Conservation (phyloP, 2,888 invertebrate genomes). For the Lochmaea crataegi region DNA sequence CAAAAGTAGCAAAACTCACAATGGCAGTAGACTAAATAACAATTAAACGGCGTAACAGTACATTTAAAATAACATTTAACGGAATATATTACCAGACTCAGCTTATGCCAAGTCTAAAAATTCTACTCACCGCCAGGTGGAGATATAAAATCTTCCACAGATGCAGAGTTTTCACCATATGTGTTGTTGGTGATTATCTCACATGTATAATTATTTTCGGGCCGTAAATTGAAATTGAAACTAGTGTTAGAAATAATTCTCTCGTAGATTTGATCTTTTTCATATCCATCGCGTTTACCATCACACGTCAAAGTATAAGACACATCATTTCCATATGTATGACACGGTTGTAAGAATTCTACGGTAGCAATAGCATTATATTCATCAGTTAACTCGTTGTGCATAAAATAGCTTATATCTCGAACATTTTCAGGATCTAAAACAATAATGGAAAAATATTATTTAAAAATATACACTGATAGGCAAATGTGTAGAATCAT, state of each 20-base stretch:
- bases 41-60: too few relatives aligned
- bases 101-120: not conserved
- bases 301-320: constrained; percentile 42
- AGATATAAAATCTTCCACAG: constrained; percentile 34
- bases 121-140: constrained; percentile 53
- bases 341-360: constrained; percentile 49
- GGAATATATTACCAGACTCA: not conserved
- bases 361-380: constrained; percentile 47
- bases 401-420: not conserved
- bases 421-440: constrained; percentile 39
- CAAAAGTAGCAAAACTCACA: too few relatives aligned
- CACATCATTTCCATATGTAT: constrained; percentile 49
- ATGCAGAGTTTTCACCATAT: constrained; percentile 10
- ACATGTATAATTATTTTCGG: constrained; percentile 46
- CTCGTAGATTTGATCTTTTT: not conserved
- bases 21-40: too few relatives aligned
- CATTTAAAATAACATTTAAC: too few relatives aligned
- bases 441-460: constrained; percentile 1
- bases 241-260: not conserved
- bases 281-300: constrained; percentile 36
- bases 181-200: constrained; percentile 31
- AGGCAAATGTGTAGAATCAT: too few relatives aligned
- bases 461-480: not conserved
- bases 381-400: constrained; percentile 26
- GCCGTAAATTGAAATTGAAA: constrained; percentile 38